A percentile compares a stretch with the other conserved stretches of the same genome.
Evolutionary conservation across 64 coral and sea anemone species (phyloP).

Genomic region (Pocillopora damicornis): DNA sequence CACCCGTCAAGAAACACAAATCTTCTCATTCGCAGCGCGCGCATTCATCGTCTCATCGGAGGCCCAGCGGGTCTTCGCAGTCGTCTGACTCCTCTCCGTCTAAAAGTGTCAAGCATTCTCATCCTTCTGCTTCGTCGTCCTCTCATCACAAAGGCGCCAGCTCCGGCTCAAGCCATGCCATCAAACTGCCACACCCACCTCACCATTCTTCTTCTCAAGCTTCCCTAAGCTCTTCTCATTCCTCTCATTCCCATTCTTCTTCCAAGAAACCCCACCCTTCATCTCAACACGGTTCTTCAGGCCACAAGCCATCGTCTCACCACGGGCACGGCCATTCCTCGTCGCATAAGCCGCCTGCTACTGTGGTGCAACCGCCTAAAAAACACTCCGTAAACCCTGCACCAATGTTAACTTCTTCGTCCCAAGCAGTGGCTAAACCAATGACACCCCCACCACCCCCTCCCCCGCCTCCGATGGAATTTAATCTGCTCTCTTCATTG

Average conservation of each 20-base stretch:
- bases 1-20: slow-evolving; percentile 86
- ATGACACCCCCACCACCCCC: slow-evolving; percentile 64
- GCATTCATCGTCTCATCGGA: slow-evolving; percentile 55
- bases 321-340: slow-evolving; percentile 35
- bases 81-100: slow-evolving; percentile 57
- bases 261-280: slow-evolving; percentile 52
- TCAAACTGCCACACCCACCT: slow-evolving; percentile 45
- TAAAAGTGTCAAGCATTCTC: slow-evolving; percentile 16
- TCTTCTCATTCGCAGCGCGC: slow-evolving; percentile 67
- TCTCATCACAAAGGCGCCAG: slow-evolving; percentile 53
- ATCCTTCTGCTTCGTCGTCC: slow-evolving; percentile 14
- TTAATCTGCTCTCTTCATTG: slow-evolving; percentile 11
- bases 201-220: slow-evolving; percentile 32
- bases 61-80: slow-evolving; percentile 25
- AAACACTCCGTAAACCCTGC: slow-evolving; percentile 23
- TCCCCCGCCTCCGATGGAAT: slow-evolving; percentile 64
- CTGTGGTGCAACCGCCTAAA: slow-evolving; percentile 6
- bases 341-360: not conserved
- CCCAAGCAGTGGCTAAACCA: slow-evolving; percentile 11
- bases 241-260: slow-evolving; percentile 34
- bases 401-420: not conserved
- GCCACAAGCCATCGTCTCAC: slow-evolving; percentile 62
- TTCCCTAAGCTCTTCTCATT: slow-evolving; percentile 38
- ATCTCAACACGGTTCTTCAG: slow-evolving; percentile 38
- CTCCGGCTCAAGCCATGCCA: slow-evolving; percentile 23